Evolutionary conservation across 2,113 vertebrate genomes (phyloP), one percentile per base, ranked within the genome.

Genomic region (Psilopsiagon aymara): DNA sequence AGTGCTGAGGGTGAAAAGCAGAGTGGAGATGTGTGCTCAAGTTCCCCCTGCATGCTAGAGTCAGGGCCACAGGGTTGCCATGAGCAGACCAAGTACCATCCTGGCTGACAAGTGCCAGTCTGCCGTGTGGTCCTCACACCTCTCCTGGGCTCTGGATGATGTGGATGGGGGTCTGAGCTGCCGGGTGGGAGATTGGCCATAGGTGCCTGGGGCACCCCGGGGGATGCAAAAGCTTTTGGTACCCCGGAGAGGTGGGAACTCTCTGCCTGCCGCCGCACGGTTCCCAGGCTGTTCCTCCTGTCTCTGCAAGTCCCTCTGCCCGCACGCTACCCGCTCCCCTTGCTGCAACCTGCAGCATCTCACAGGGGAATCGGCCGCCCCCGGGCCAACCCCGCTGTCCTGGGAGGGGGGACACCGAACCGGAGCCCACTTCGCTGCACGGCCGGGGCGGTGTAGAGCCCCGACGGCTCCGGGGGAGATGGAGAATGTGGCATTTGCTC

Each of bases 151-250:
- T 47, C 33, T 35, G 68, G 29, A 16, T 20, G 43, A 31, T 1
- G n/a, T 29, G n/a, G 25, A 64, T 3, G 39, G 23, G 13, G 28
- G n/a, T 82, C 67, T 3, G 11, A 53, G 59, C 25, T 55, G 47
- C 39, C 4, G 2, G 10, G 9, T 39, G 67, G 31, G 77, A 81
- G 49, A 12, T 8, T 5, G 46, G n/a, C 29, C 44, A 24, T 15
- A 23, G 25, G 23, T 24, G 21, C 68, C 44, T 31, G 33, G 39
- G 27, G 44, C 33, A 28, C n/a, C 33, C 6, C 4, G 9, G 13
- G 53, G 20, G 3, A 37, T 37, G 15, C 1, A 2, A 23, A 67
- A 96, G 94, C 97, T 97, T 97, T 98, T 88, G 97, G 98, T 97
- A 79, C 14, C 4, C 5, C 7, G 17, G 39, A 73, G 52, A 71